Evolutionary conservation across 2,888 invertebrate species (phyloP), one percentile per base, ranked within the genome.

Genomic region (Nomada fabriciana): DNA sequence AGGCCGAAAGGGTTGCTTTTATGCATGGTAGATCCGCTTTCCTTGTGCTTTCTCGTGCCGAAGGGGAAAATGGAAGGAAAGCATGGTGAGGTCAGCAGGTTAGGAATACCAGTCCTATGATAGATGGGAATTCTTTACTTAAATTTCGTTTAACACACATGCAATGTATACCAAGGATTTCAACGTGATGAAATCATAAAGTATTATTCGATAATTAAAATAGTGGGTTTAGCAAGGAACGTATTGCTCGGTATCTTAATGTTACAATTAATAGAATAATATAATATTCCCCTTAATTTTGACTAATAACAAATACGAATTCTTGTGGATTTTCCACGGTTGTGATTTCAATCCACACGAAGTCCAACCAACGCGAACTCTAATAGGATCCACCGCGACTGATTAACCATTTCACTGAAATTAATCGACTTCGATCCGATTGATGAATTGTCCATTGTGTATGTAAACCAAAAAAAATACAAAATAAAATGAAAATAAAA

Each of bases 371-470:
- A 29, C 15, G 20, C 20, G 13, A 13, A 20, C 57, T 20, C 13
- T 25, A 47, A 75, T 63, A 63, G 23, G 55, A 68, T 63, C 42
- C 43, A 4, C n/a, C 50, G 20, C 60, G 60, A 20, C 42, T 18
- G 76, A 68, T 63, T 53, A 75, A 78, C 53, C 29, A n/a, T 73
- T 42, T 50, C 36, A n/a, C 5, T 42, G 23, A 43, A 71, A 76
- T 76, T 63, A 76, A 79, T 76, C 25, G 50, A 2, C 61, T 3
- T 23, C 47, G 1, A 23, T n/a, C 20, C 57, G 63, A 59, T 69
- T 53, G 29, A 25, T 52, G 59, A 60, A 76, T 70, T 65, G 70
- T n/a, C 36, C 76, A 53, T n/a, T 13, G 47, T 23, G 11, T 64
- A 57, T 36, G 4, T 11, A 57, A 57, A 50, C 1, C 2, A n/a